Base-by-base conservation (phyloP, 2,888 invertebrate genomes). In the Chymomyza caudatula region DNA sequence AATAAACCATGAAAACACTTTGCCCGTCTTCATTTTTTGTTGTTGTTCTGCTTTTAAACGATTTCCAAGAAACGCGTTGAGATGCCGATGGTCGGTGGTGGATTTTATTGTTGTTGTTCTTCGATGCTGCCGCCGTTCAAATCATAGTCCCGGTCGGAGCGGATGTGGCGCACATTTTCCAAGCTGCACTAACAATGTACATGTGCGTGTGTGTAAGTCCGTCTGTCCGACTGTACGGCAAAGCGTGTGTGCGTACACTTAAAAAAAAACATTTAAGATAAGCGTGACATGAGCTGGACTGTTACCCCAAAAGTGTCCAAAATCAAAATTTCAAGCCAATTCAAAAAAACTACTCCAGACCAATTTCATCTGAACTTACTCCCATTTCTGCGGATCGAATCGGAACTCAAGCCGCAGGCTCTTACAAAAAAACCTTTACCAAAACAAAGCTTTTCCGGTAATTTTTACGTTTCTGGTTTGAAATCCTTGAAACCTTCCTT, bases 111-210 rank as follows among this genome's bases (percentile, higher is more conserved):
- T 37, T 37, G 29, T 37, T 55, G 13, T 42, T 25, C 42, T 29
- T 44, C 23, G 64, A 13, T 42, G 42, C 5, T 19, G 17, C 55
- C 70, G 17, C 55, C 70, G 67, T 73, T 76, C 17, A 42, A 37
- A 53, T 37, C 43, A 57, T 17, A 13, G 22, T 20, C 37, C 49
- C 51, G 51, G 44, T n/a, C 52, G 44, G 60, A 77, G 77, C 86
- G 86, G 86, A 81, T 86, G 82, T 81, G 69, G 76, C 74, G 71
- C 72, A 67, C 76, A 76, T 77, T 76, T 76, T 74, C 76, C 77
- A 68, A 58, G 51, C 47, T 23, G 52, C 54, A 23, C 52, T 43
- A 52, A 8, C 17, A 49, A 44, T 52, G 62, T 49, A 56, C 44
- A 63, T 57, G 49, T 53, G 60, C 59, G 47, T 44, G 64, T 64